Percentiles rank a stretch among this genome's conserved stretches.
These are phyloP conservation scores for Ennomos quercinarius DNA, from an alignment of 2,888 invertebrate species.

Conservation along the genomic window DNA sequence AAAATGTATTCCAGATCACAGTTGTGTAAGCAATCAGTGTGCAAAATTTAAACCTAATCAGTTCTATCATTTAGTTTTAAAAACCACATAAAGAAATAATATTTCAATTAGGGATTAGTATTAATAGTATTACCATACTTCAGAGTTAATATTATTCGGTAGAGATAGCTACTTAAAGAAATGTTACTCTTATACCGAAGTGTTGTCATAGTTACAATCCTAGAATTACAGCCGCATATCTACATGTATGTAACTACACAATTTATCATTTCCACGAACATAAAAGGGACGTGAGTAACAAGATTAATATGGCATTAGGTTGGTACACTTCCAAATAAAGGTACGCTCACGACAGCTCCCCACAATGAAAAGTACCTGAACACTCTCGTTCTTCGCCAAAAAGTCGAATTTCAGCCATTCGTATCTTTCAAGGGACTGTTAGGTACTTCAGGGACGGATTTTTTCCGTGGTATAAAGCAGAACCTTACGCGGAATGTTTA, in stretches of 20 bases:
- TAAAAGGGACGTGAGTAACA: slow-evolving; percentile 33
- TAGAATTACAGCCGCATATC: too few species aligned
- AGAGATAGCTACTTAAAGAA: too few species aligned
- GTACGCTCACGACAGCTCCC: slow-evolving; percentile 21
- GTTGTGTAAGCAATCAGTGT: too few species aligned
- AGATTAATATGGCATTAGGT: slow-evolving; percentile 37
- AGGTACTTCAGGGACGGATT: slow-evolving; percentile 43
- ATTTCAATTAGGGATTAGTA: too few species aligned
- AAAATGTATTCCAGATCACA: too few species aligned
- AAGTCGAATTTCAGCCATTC: slow-evolving; percentile 45
- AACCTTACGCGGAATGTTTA: neutral
- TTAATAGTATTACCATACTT: too few species aligned
- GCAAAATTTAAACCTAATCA: too few species aligned
- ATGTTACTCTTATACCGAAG: too few species aligned
- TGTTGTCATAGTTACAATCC: too few species aligned
- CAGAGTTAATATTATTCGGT: too few species aligned
- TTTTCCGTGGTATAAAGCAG: slow-evolving; percentile 4
- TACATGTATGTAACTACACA: neutral
- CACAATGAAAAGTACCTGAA: slow-evolving; percentile 32
- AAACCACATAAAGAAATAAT: too few species aligned
- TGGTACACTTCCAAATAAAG: slow-evolving; percentile 20
- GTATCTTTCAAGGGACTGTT: slow-evolving; percentile 42
- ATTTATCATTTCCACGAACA: slow-evolving; percentile 26
- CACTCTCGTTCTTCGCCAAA: slow-evolving; percentile 36
- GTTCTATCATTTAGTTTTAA: too few species aligned